Evolutionary conservation across 2,888 invertebrate genomes (phyloP).

Genomic region (Troides oblongomaculatus): DNA sequence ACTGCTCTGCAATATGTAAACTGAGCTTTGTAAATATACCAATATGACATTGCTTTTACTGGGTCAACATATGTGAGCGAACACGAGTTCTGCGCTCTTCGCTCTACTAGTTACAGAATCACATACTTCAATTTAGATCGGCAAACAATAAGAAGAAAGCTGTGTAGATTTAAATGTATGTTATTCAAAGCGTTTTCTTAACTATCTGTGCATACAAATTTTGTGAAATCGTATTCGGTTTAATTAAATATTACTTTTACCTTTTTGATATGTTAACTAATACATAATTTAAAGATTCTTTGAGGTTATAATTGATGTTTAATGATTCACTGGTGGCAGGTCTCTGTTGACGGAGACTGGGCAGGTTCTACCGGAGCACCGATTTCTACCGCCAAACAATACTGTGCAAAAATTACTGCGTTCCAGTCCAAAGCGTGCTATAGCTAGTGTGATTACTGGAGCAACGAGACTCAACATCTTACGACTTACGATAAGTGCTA

Average conservation of each 20-base stretch:
- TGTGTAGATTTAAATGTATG: slow-evolving; percentile 39
- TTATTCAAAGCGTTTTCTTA: slow-evolving; percentile 37
- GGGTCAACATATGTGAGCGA: slow-evolving; percentile 42
- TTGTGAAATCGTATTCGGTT: slow-evolving; percentile 21
- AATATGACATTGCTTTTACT: slow-evolving; percentile 33
- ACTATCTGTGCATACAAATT: slow-evolving; percentile 37
- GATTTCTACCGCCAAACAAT: too few species aligned
- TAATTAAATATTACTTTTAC: slow-evolving; percentile 6
- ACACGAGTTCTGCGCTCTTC: slow-evolving; percentile 38
- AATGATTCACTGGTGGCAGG: too few species aligned
- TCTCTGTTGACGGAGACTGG: too few species aligned
- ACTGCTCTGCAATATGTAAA: slow-evolving; percentile 19
- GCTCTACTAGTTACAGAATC: slow-evolving; percentile 44
- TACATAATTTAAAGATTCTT: too few species aligned
- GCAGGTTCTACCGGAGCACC: too few species aligned
- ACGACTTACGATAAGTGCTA: too few species aligned
- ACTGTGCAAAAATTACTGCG: too few species aligned
- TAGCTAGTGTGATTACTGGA: too few species aligned
- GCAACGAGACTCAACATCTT: too few species aligned
- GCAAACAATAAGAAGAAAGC: slow-evolving; percentile 41
- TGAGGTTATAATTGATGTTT: too few species aligned
- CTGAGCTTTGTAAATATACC: slow-evolving; percentile 24
- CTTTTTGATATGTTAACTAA: too few species aligned
- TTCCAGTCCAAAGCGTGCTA: too few species aligned
- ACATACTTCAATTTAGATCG: slow-evolving; percentile 38